phyloP scores from a whole-genome alignment of 2,797 vertebrate species.

The Heterohyrax brucei region DNA sequence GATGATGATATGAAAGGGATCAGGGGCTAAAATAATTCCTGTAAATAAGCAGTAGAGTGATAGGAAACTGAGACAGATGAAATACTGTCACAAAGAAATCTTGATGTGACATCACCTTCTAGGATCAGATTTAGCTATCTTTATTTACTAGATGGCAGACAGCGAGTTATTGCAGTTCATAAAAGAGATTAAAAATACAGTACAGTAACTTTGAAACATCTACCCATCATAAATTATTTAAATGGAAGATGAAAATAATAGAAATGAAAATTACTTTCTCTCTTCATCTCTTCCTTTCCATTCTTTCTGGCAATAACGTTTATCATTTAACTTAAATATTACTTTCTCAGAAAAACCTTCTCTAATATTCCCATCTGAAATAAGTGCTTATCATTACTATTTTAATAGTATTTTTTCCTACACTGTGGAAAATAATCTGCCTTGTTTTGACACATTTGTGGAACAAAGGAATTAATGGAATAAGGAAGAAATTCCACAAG shows the following conservation, averaged over 20 bases:
- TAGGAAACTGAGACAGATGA: slow-evolving; percentile 8
- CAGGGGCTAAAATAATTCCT: slow-evolving; percentile 14
- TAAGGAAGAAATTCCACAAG: neutral
- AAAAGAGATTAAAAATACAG: neutral
- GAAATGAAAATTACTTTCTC: neutral
- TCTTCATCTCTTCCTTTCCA: neutral
- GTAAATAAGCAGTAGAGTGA: neutral
- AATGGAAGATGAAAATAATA: slow-evolving; percentile 11
- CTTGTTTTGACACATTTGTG: neutral
- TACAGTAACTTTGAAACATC: slow-evolving; percentile 20
- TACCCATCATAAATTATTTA: neutral
- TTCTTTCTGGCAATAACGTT: neutral
- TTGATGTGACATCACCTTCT: neutral
- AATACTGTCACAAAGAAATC: neutral
- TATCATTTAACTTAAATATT: neutral
- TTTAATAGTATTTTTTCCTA: neutral
- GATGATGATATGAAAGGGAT: slow-evolving; percentile 39
- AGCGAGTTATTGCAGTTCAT: neutral
- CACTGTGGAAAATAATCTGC: neutral
- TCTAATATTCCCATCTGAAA: neutral
- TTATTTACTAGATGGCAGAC: neutral
- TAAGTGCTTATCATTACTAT: neutral
- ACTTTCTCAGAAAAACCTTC: neutral
- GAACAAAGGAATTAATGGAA: neutral
- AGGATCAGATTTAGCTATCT: neutral